Evolutionary conservation across 2,888 invertebrate genomes (phyloP).

Genomic region (Exocentrus adspersus): DNA sequence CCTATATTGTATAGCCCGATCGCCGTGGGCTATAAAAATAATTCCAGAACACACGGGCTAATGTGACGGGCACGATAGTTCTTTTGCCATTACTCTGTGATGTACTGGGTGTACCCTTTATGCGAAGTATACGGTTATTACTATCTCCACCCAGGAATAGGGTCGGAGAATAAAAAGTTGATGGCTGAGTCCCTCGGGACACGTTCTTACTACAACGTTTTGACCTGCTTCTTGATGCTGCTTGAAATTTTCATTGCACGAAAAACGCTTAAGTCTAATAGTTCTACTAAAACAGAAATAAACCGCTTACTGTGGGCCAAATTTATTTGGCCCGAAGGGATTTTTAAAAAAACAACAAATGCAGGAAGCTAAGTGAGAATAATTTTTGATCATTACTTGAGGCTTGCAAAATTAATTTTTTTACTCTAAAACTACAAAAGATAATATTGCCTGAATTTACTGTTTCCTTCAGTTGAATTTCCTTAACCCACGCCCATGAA

Average conservation of each 20-base stretch:
- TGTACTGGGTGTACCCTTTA: constrained; percentile 10
- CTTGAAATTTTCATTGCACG: not conserved
- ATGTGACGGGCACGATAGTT: constrained; percentile 27
- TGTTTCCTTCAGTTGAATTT: too few relatives aligned
- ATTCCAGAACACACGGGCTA: constrained; percentile 38
- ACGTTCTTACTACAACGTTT: not conserved
- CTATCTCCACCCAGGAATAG: not conserved
- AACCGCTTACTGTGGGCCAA: too few relatives aligned
- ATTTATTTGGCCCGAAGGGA: too few relatives aligned
- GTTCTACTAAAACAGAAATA: too few relatives aligned
- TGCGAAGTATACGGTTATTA: constrained; percentile 11
- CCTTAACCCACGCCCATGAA: constrained; percentile 3
- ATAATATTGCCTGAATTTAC: too few relatives aligned
- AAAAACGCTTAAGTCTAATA: too few relatives aligned
- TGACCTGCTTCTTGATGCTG: not conserved
- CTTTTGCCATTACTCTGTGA: constrained; percentile 6
- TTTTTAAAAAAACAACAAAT: too few relatives aligned
- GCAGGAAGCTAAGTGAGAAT: too few relatives aligned
- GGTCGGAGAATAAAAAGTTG: not conserved
- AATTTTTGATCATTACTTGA: too few relatives aligned
- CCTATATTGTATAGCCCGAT: constrained; percentile 28
- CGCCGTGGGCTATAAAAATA: constrained; percentile 41
- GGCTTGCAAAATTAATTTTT: too few relatives aligned
- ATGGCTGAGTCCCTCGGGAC: not conserved
- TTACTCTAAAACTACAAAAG: too few relatives aligned